Base-by-base conservation (phyloP, 1,140 invertebrate species). In the Centruroides vittatus region DNA sequence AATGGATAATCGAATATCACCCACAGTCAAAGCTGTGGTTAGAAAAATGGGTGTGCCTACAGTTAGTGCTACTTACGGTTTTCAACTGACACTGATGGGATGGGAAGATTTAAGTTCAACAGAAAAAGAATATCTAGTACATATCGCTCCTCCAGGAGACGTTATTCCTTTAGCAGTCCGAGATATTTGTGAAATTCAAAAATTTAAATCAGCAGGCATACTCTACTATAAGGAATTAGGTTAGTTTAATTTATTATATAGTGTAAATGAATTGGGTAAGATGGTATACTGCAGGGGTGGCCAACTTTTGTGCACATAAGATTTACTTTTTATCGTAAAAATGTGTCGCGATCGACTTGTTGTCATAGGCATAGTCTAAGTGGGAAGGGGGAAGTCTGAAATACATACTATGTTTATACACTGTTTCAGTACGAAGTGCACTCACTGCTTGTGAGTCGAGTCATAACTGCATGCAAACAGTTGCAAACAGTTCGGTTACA, bases 171-270 rank as follows among this genome's bases (percentile, higher is more conserved):
- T 91, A 71, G 81, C 84, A 5, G 80, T 95, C 0, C 77, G 88
- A 54, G 84, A 86, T 53, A 82, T 94, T 60, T 85, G 89, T 3
- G 77, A 79, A 3, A 77, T 80, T 36, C 84, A 92, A 73, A 89
- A 92, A 67, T 87, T 93, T 53, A 90, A 85, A 12, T 92, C 91
- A 74, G 89, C 91, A 23, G 92, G 88, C 3, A 86, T 95, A 52
- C 77, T 95, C 7, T 93, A 90, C 72, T 90, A 95, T 68, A 79
- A 85, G 10, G 82, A 83, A 35, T 93, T 93, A 69, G 84, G 86
- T 88, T 76, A 74, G 73, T 67, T 35, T 65, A 49, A 57, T 6
- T 23, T 23, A 23, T 23, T 23, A 23, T 23, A 23, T 23, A 23
- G 23, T 23, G 23, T 23, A 23, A 23, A 23, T 23, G 23, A 23